phyloP scores from a whole-genome alignment of 2,797 vertebrate species.

The Adelosebastes latens region DNA sequence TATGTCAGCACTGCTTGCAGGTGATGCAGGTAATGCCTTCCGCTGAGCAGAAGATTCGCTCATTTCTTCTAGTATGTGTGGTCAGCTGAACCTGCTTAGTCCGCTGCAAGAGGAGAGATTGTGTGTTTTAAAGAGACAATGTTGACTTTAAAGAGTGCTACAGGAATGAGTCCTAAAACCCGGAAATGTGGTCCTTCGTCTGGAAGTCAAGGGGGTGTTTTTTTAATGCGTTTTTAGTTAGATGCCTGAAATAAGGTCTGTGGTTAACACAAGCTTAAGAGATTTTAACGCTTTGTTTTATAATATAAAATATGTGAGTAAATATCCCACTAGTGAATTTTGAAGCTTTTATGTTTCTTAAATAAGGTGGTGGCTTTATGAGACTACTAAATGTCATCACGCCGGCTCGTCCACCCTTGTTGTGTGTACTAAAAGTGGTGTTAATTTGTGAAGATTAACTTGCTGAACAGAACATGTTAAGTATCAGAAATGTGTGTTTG shows the following conservation, averaged over 20 bases:
- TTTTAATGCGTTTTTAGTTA: neutral
- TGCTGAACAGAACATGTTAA: neutral
- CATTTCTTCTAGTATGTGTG: neutral
- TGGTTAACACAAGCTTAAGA: neutral
- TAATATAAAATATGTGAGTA: neutral
- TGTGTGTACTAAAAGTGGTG: neutral
- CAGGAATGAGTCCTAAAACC: neutral
- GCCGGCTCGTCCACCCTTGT: neutral
- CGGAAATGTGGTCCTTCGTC: neutral
- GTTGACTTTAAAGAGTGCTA: neutral
- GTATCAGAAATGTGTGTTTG: neutral
- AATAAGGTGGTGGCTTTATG: neutral
- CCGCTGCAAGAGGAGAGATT: neutral
- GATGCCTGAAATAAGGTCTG: neutral
- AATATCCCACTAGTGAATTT: too few species aligned
- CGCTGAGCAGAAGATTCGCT: neutral
- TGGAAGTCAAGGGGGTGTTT: neutral
- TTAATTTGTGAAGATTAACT: neutral
- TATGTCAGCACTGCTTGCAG: neutral
- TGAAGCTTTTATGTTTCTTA: neutral
- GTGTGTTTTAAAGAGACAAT: too few species aligned
- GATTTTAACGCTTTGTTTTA: rapidly evolving
- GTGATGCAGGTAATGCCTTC: neutral
- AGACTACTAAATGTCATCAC: neutral
- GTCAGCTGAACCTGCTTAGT: neutral